Conservation (phyloP, 37 sponge, comb jelly and placozoan genomes). For the Corticium candelabrum region DNA sequence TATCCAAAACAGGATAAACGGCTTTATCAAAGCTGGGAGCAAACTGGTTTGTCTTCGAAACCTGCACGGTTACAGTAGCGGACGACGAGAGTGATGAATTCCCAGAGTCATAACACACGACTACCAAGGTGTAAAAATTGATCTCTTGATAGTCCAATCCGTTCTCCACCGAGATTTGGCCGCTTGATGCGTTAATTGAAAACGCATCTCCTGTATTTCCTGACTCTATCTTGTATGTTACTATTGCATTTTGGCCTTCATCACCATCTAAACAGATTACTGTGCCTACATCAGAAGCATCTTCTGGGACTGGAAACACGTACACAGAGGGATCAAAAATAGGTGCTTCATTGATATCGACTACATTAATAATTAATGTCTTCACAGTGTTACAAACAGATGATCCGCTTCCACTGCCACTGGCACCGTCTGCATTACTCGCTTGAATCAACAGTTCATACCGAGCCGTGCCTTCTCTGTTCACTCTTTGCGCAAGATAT, state of each 20-base stretch:
- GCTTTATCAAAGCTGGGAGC: not conserved
- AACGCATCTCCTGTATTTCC: conserved; percentile 28
- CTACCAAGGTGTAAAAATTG: not conserved
- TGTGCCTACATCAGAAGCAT: not conserved
- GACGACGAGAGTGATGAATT: not conserved
- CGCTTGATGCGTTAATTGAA: conserved; percentile 17
- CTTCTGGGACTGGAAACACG: not conserved
- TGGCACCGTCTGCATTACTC: not conserved
- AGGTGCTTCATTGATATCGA: not conserved
- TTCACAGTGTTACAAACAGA: not conserved
- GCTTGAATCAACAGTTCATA: not conserved
- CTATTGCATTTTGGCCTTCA: conserved; percentile 18
- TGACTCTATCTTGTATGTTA: conserved; percentile 14
- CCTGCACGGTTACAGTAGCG: not conserved
- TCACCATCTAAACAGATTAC: not conserved
- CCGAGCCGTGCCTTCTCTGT: not conserved
- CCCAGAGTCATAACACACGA: not conserved
- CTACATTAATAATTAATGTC: not conserved
- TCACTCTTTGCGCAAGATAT: not conserved
- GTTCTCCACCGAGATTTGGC: conserved; percentile 12
- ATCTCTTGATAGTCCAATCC: not conserved
- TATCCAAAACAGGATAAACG: not conserved
- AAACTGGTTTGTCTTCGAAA: not conserved
- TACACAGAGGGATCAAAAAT: not conserved
- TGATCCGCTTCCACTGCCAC: not conserved